Percentiles rank a stretch among this genome's conserved stretches.
Conservation (phyloP, 2,797 vertebrate genomes). For the Sebastes cheni region DNA sequence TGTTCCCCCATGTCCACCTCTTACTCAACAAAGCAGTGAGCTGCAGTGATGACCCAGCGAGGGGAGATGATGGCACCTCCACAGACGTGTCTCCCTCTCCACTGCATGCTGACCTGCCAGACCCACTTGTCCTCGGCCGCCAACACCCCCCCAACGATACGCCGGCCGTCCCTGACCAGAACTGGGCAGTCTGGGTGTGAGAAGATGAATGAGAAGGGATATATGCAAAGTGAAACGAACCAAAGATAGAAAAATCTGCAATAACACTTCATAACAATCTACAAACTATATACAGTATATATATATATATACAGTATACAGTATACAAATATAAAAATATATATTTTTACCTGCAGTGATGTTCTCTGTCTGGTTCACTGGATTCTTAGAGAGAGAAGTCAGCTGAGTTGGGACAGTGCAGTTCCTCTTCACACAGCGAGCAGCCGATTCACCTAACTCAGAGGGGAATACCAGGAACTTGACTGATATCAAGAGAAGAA, state of each 20-base stretch:
- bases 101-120: constrained; percentile 84
- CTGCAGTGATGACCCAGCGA: constrained; percentile 83
- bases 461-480: constrained; percentile 71
- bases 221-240: neutral
- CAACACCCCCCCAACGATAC: constrained; percentile 77
- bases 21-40: constrained; percentile 86
- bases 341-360: constrained; percentile 59
- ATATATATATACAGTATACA: neutral
- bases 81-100: constrained; percentile 79
- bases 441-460: constrained; percentile 15
- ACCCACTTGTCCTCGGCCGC: constrained; percentile 70
- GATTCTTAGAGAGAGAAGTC: constrained; percentile 53
- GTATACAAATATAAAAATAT: neutral
- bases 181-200: constrained; percentile 61
- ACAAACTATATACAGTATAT: neutral
- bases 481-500: constrained; percentile 57
- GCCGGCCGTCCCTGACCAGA: constrained; percentile 19
- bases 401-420: constrained; percentile 52
- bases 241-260: neutral
- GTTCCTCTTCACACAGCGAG: constrained; percentile 62
- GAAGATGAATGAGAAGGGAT: neutral
- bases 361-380: constrained; percentile 64
- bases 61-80: constrained; percentile 79
- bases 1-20: constrained; percentile 35
- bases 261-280: neutral